Evolutionary conservation across 2,113 vertebrate species (phyloP).

Genomic region (Mustela nigripes): DNA sequence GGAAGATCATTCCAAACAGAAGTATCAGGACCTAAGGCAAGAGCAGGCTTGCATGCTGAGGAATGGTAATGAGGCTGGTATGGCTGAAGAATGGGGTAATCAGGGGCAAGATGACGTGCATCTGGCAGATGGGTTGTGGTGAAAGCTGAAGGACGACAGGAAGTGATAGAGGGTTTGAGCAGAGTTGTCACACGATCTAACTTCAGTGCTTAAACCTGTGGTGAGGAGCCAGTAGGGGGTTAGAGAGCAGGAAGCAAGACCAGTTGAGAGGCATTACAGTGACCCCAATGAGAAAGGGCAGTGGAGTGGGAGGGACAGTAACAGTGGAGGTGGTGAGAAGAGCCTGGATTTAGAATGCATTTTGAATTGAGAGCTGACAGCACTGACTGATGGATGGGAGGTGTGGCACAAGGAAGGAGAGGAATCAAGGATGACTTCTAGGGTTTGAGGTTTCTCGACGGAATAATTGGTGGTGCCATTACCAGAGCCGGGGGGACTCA

Average conservation of each 20-base stretch:
- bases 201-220: neutral
- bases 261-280: fast-evolving
- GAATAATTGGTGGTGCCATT: neutral
- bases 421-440: neutral
- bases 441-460: neutral
- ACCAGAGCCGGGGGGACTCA: too few species aligned
- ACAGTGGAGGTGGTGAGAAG: neutral
- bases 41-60: neutral
- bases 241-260: neutral
- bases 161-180: neutral
- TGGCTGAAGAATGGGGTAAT: neutral
- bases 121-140: neutral
- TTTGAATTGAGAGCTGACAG: neutral
- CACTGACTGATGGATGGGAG: neutral
- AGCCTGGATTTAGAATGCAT: neutral
- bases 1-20: neutral
- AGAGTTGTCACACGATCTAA: neutral
- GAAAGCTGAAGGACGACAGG: neutral
- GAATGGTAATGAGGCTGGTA: too few species aligned
- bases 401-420: neutral
- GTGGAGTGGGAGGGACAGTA: fast-evolving
- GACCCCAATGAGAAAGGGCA: neutral
- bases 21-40: neutral
- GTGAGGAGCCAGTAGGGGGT: neutral
- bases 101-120: neutral